These are phyloP conservation scores for Solea senegalensis DNA, from an alignment of 2,113 vertebrate genomes.

Conservation along the genomic window DNA sequence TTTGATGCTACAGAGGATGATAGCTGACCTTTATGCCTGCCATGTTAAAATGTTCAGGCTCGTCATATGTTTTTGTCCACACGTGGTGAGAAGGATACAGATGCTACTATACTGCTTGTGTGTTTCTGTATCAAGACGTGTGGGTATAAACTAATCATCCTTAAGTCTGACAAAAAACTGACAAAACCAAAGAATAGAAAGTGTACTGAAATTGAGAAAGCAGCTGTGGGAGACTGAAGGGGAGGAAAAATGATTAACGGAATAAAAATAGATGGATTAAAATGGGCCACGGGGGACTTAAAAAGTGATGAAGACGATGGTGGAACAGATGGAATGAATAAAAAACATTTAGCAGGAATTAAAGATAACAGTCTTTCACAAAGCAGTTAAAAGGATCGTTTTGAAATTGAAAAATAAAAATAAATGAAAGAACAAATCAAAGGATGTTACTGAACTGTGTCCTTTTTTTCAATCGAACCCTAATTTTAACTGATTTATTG, in stretches of 20 bases:
- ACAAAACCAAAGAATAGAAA: background rate
- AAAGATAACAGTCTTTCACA: conserved; percentile 2
- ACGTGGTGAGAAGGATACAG: background rate
- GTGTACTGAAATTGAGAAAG: background rate
- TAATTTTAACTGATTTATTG: conserved; percentile 34
- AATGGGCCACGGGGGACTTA: conserved; percentile 9
- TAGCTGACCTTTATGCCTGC: background rate
- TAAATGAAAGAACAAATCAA: background rate
- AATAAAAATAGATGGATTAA: conserved; percentile 11
- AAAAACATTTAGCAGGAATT: conserved; percentile 21
- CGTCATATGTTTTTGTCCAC: conserved; percentile 3
- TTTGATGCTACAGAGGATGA: no score
- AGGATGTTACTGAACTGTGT: conserved; percentile 10
- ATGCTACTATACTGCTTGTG: background rate
- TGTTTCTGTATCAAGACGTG: background rate
- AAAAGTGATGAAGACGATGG: conserved; percentile 3
- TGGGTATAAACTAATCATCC: background rate
- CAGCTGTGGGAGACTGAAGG: background rate
- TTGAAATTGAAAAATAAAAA: background rate
- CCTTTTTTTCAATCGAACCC: conserved; percentile 10
- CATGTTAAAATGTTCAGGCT: background rate
- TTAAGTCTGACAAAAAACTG: background rate
- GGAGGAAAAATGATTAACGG: background rate
- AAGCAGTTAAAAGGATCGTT: conserved; percentile 8
- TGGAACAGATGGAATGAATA: conserved; percentile 23